Evolutionary conservation across 1,140 invertebrate genomes (phyloP).

Genomic region (Drosophila lowei): DNA sequence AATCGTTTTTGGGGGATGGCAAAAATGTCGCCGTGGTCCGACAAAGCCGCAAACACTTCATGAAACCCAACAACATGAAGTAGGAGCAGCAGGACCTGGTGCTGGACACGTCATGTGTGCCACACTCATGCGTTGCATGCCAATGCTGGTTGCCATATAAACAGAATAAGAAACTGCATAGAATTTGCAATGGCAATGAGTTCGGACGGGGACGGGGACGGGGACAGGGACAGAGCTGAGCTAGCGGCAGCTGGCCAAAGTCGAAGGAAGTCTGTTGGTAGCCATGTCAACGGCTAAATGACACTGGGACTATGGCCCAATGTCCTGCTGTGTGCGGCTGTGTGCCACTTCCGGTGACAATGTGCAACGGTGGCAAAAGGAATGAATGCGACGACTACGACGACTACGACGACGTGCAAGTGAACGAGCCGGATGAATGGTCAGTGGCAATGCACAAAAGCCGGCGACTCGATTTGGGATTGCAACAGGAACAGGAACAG

Average conservation of each 20-base stretch:
- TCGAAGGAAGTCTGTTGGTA: conserved; percentile 54
- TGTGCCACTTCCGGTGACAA: conserved; percentile 77
- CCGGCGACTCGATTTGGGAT: conserved; percentile 56
- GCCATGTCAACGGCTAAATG: conserved; percentile 72
- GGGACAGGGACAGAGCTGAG: conserved; percentile 1
- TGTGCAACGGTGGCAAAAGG: conserved; percentile 65
- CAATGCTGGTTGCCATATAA: conserved; percentile 52
- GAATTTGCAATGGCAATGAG: conserved; percentile 55
- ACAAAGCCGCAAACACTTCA: conserved; percentile 54
- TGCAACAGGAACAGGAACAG: conserved; percentile 43
- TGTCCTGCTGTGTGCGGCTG: conserved; percentile 32
- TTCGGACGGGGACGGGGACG: no score
- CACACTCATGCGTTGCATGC: conserved; percentile 64
- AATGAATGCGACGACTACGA: conserved; percentile 45
- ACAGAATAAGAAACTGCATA: conserved; percentile 56
- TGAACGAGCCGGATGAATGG: conserved; percentile 66
- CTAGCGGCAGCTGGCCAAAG: conserved; percentile 57
- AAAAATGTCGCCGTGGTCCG: conserved; percentile 38
- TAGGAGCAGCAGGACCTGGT: conserved; percentile 2
- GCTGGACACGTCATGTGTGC: conserved; percentile 52
- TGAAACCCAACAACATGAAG: conserved; percentile 43
- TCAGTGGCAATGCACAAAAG: conserved; percentile 62
- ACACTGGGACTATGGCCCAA: conserved; percentile 34
- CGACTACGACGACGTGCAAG: conserved; percentile 44
- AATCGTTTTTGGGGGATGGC: conserved; percentile 30